Conservation (phyloP, 2,797 vertebrate species). For the Lemur catta region DNA sequence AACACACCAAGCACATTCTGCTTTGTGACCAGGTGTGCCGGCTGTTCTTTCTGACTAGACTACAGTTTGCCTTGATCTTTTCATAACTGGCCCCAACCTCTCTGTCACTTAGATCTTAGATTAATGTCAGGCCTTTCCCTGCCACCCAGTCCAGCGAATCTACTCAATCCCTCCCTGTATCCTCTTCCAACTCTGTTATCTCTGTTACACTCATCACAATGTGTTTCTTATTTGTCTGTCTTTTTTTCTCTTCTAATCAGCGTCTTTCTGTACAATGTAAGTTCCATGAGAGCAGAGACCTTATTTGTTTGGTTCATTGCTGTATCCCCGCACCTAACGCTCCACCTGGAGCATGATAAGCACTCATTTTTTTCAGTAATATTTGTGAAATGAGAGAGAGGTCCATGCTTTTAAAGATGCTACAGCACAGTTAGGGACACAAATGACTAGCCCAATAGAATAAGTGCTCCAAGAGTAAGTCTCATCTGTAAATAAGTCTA, state of each 20-base stretch:
- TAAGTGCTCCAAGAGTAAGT: neutral
- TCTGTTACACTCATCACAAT: neutral
- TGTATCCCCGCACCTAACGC: neutral
- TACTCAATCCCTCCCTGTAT: neutral
- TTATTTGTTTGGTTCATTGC: neutral
- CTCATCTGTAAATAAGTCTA: neutral
- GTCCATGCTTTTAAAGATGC: neutral
- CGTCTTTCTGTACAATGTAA: neutral
- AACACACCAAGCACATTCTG: neutral
- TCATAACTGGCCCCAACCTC: neutral
- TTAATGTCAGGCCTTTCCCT: neutral
- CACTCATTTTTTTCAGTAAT: neutral
- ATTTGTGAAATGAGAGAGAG: slow-evolving; percentile 13
- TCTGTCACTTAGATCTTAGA: neutral
- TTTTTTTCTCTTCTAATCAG: neutral
- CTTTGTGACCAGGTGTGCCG: neutral
- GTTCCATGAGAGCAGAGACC: neutral
- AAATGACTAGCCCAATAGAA: neutral
- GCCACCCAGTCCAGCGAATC: neutral
- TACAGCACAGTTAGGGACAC: neutral
- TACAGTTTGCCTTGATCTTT: neutral
- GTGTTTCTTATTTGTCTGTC: neutral
- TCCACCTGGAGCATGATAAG: neutral
- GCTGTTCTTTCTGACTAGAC: neutral
- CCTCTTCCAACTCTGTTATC: neutral